Evolutionary conservation across 2,113 vertebrate species (phyloP).

Genomic region (Stigmatopora argus): DNA sequence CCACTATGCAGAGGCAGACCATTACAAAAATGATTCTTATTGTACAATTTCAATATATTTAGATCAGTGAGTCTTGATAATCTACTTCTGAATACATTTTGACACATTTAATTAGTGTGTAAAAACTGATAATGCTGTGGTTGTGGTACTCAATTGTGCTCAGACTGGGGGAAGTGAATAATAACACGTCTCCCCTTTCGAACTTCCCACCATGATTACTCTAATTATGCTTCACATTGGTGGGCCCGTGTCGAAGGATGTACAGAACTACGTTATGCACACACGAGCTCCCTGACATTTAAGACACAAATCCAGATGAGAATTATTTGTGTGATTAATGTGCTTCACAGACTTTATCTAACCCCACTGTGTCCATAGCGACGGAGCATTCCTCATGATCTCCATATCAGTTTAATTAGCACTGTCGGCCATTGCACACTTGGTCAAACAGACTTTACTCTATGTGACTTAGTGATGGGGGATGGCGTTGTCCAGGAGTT

Average conservation of each 20-base stretch:
- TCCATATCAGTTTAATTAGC: constrained; percentile 66
- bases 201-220: constrained; percentile 49
- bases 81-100: no score
- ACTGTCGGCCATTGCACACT: constrained; percentile 45
- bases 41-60: no score
- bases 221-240: constrained; percentile 41
- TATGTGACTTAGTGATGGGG: constrained; percentile 37
- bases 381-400: constrained; percentile 41
- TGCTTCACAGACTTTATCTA: constrained; percentile 33
- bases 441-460: constrained; percentile 42
- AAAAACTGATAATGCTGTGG: not conserved
- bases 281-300: constrained; percentile 17
- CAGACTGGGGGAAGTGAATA: constrained; percentile 42
- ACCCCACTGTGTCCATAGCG: constrained; percentile 33
- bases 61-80: no score
- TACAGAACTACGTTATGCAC: not conserved
- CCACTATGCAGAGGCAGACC: no score
- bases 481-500: constrained; percentile 33
- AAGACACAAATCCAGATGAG: constrained; percentile 31
- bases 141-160: constrained; percentile 23
- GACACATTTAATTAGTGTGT: no score
- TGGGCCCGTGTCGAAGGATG: constrained; percentile 4
- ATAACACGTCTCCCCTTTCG: constrained; percentile 39
- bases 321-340: constrained; percentile 28
- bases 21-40: no score